These are phyloP conservation scores for Sebastes glaucus DNA, from an alignment of 2,797 vertebrate genomes.

Conservation along the genomic window DNA sequence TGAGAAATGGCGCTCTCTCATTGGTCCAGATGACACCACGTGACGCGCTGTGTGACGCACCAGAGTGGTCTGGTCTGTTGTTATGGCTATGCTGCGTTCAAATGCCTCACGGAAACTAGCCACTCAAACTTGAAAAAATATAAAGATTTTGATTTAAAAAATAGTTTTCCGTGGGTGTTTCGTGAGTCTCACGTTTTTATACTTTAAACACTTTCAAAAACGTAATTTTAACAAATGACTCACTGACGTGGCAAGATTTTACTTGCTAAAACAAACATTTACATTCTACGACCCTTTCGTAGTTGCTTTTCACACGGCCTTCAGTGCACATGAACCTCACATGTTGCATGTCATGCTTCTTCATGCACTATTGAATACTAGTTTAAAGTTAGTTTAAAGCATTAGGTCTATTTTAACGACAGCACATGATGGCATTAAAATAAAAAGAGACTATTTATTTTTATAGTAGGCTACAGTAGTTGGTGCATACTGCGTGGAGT, in stretches of 20 bases:
- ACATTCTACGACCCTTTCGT: fast-evolving
- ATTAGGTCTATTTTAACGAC: not conserved
- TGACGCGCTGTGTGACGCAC: not conserved
- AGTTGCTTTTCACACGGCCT: fast-evolving
- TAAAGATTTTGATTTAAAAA: too few relatives aligned
- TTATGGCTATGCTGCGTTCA: slow-evolving; percentile 19
- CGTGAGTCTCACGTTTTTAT: not conserved
- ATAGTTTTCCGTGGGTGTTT: not conserved
- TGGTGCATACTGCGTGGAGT: not conserved
- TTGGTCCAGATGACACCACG: slow-evolving; percentile 60
- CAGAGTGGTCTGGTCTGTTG: slow-evolving; percentile 7
- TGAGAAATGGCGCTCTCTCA: slow-evolving; percentile 23
- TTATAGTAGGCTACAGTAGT: not conserved
- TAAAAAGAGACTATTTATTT: not conserved
- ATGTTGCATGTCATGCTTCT: not conserved
- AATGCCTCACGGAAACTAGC: fast-evolving
- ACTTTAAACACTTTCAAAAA: not conserved
- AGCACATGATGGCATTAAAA: not conserved
- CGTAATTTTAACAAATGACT: fast-evolving
- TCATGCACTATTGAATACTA: not conserved
- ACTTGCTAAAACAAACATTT: not conserved
- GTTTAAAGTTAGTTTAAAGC: not conserved
- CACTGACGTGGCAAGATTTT: not conserved
- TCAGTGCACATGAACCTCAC: not conserved
- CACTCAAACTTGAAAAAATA: not conserved